Evolutionary conservation across 2,888 invertebrate species (phyloP).

Genomic region (Ophion obscuratus): DNA sequence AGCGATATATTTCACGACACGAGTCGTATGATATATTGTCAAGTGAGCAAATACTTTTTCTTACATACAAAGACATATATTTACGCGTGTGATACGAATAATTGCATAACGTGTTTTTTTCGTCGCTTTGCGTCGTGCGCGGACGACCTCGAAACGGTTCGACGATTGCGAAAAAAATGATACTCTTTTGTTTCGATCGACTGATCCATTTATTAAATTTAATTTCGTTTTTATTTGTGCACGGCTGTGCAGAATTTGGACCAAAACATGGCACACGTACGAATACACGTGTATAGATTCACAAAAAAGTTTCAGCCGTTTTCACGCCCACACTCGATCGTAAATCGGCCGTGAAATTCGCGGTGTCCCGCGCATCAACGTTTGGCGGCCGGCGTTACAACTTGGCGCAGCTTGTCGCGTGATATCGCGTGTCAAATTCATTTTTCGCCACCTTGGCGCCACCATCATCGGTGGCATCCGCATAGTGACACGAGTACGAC

Average conservation of each 20-base stretch:
- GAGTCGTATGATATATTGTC: not conserved
- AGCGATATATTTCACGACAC: not conserved
- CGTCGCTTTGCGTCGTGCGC: not conserved
- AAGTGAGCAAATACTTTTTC: constrained; percentile 13
- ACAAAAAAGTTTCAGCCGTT: not conserved
- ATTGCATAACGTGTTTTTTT: constrained; percentile 18
- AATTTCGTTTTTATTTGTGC: no score
- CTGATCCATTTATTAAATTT: no score
- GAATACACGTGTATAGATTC: no score
- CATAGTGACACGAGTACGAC: not conserved
- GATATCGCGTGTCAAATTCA: constrained; percentile 10
- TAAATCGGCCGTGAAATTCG: constrained; percentile 26
- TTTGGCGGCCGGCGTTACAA: not conserved
- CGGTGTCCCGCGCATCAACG: not conserved
- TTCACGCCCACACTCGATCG: not conserved
- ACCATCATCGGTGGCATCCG: not conserved
- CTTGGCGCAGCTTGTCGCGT: constrained; percentile 11
- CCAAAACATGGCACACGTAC: no score
- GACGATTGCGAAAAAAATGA: constrained; percentile 4
- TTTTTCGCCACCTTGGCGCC: constrained; percentile 30
- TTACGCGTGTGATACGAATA: not conserved
- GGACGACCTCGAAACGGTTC: constrained; percentile 21
- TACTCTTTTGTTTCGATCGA: not conserved
- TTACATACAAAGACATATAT: not conserved
- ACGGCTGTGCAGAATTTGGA: no score